Evolutionary conservation across 2,797 vertebrate species (phyloP), one percentile per base, ranked within the genome.

Genomic region (Lepilemur septentrionalis): DNA sequence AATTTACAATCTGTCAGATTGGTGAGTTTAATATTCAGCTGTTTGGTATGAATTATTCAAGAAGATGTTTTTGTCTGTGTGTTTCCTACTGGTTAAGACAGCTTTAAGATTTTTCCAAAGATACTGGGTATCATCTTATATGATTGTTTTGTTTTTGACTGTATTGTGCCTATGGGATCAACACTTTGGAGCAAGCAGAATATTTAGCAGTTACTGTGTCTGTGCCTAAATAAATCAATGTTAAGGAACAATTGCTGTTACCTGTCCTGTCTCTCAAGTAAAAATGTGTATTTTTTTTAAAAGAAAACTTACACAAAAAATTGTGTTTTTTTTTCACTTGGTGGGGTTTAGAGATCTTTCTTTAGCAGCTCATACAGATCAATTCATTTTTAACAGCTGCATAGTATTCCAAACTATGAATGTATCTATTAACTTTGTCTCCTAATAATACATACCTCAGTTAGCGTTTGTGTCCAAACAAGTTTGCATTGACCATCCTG

Each of bases 1-100:
- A 76, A 18, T 99, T 99, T 91, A 96, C 98, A 0, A 59, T 98
- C 52, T 93, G 96, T 17, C 98, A 99, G 96, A 98, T 99, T 0
- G 98, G 98, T 99, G 93, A 98, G 98, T 97, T 72, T 30, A 14
- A 32, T 17, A 52, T 12, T 63, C 72, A 32, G 10, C 22, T 57
- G 7, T 78, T 46, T 35, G 32, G 52, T 52, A 10, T 2, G 1
- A 32, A 22, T 79, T 23, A 2, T 5, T 38, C 17, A 5, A n/a
- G n/a, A 65, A 73, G 55, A 18, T 2, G 2, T 11, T 52, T 72
- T 79, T 48, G 23, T 48, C 35, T 57, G 41, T 83, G 15, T 10
- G n/a, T 80, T 89, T 82, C 38, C 23, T 78, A 2, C 22, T 28
- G 50, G 32, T 63, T 5, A 43, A 94, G 48, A 61, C 28, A 4